A percentile compares a stretch with the other conserved stretches of the same genome.
These are phyloP conservation scores for Athalia circularis DNA, from an alignment of 2,888 invertebrate species.

Conservation along the genomic window DNA sequence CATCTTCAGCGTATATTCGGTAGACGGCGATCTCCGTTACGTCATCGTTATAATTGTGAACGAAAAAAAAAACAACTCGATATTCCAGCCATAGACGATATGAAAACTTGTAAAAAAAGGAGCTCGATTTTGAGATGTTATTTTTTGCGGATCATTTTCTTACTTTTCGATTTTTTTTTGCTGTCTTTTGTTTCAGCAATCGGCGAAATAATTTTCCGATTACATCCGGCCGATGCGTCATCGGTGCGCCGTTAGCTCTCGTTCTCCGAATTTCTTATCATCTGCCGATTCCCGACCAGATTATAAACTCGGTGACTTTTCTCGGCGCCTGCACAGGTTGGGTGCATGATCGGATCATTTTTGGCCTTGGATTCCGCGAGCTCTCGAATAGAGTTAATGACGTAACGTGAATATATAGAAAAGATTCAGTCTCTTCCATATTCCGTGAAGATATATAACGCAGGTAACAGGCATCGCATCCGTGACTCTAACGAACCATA, in stretches of 20 bases:
- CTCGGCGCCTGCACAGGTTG: not conserved
- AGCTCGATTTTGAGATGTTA: too few relatives aligned
- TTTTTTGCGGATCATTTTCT: too few relatives aligned
- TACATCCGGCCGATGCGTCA: slow-evolving; percentile 13
- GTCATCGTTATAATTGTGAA: not conserved
- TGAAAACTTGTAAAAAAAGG: too few relatives aligned
- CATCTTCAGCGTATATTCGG: slow-evolving; percentile 11
- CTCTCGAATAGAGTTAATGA: not conserved
- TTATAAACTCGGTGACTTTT: not conserved
- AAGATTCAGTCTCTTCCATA: not conserved
- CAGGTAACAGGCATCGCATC: too few relatives aligned
- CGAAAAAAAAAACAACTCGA: too few relatives aligned
- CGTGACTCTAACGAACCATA: too few relatives aligned
- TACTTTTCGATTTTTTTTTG: too few relatives aligned
- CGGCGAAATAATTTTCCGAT: not conserved
- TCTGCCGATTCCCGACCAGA: slow-evolving; percentile 19
- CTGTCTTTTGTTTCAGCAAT: not conserved
- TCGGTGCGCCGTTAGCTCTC: not conserved
- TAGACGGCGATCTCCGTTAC: slow-evolving; percentile 11
- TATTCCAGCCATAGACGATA: too few relatives aligned
- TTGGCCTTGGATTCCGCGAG: not conserved
- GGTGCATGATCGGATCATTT: not conserved
- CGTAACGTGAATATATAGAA: too few relatives aligned
- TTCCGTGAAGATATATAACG: not conserved
- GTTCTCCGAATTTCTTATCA: slow-evolving; percentile 19